A percentile compares a stretch with the other conserved stretches of the same genome.
Conservation (phyloP, 2,797 vertebrate genomes). For the Falco berigora region DNA sequence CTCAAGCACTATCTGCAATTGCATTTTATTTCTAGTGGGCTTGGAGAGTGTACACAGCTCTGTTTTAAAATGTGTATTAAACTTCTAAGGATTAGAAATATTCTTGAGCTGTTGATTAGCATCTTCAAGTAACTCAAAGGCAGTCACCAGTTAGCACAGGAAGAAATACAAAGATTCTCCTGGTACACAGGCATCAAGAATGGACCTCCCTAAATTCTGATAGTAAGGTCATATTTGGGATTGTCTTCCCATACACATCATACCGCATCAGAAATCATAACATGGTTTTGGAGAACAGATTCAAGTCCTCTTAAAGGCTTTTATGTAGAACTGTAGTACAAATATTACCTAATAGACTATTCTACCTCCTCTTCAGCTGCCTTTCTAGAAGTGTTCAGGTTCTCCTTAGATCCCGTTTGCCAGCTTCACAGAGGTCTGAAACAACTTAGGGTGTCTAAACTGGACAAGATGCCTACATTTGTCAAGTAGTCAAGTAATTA, state of each 20-base stretch:
- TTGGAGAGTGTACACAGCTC: neutral
- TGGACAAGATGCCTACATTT: neutral
- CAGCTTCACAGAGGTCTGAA: neutral
- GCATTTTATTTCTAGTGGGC: neutral
- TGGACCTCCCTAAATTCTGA: neutral
- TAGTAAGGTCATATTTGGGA: neutral
- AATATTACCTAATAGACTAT: neutral
- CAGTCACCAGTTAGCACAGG: neutral
- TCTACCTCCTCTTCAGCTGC: neutral
- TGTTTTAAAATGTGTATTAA: neutral
- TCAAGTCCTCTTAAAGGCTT: neutral
- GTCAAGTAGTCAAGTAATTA: neutral
- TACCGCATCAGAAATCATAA: neutral
- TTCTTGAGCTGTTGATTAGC: neutral
- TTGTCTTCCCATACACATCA: neutral
- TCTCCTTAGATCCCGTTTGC: neutral
- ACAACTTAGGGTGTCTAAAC: neutral
- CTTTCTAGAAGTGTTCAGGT: neutral
- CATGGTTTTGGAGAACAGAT: neutral
- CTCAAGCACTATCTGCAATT: neutral
- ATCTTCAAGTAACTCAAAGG: neutral
- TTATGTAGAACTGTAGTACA: neutral
- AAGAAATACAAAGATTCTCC: neutral
- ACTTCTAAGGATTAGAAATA: neutral
- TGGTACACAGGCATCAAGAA: rapidly evolving